Evolutionary conservation across 2,797 vertebrate species (phyloP).

Genomic region (Dryobates pubescens): DNA sequence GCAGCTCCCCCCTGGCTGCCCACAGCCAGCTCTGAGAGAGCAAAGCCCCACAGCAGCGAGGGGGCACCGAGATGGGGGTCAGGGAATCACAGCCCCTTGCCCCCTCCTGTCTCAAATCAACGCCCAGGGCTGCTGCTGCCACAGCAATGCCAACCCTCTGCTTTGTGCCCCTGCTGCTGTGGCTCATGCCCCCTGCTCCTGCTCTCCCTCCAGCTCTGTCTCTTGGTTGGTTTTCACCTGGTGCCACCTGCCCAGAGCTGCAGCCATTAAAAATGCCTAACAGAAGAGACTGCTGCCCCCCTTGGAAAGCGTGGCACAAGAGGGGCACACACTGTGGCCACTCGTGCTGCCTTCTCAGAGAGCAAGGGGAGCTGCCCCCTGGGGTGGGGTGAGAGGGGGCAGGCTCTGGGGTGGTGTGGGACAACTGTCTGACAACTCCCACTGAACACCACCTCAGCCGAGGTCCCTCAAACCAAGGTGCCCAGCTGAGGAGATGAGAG

Average conservation of each 20-base stretch:
- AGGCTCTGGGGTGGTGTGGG: background rate
- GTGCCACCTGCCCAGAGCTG: constrained; percentile 28
- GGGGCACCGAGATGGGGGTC: background rate
- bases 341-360: background rate
- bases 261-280: constrained; percentile 38
- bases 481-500: background rate
- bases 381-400: background rate
- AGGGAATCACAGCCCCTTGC: background rate
- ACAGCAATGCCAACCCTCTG: constrained; percentile 25
- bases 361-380: background rate
- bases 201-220: background rate
- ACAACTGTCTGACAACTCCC: background rate
- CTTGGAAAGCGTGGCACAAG: background rate
- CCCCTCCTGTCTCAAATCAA: background rate
- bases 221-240: background rate
- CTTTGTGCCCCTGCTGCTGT: background rate
- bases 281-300: background rate
- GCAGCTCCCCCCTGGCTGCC: background rate
- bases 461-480: background rate
- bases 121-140: constrained; percentile 8
- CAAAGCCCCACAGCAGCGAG: rapidly evolving
- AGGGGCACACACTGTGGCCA: rapidly evolving
- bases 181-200: background rate
- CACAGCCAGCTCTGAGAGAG: background rate
- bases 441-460: background rate